Evolutionary conservation across 2,797 vertebrate species (phyloP), one percentile per base, ranked within the genome.

Genomic region (Simalia tracyae): DNA sequence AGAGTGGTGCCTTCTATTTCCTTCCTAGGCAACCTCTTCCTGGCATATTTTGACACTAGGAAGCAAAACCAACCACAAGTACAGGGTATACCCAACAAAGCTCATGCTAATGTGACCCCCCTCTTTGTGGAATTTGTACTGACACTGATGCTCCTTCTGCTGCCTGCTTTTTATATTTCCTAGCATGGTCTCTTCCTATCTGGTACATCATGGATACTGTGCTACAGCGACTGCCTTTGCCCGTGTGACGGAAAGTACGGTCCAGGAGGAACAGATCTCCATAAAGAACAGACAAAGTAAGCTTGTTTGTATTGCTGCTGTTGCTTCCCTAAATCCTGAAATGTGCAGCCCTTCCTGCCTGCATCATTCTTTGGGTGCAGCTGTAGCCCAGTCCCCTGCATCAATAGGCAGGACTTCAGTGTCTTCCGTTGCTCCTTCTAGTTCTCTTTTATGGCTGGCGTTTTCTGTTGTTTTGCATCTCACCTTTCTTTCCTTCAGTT

Each of bases 221-320:
- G 98, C 99, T 93, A 99, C 99, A 19, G 99, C 99, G 56, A 99
- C 98, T 86, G 98, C 99, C 95, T 99, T 99, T 93, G 98, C 99
- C 96, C 98, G 98, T 97, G 98, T 99, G 96, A 99, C 99, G 93
- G 99, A 99, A 96, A 99, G 98, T 94, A 98, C 98, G 94, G 99
- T 99, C 97, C 99, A 99, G 96, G 99, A 99, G 97, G 99, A 99
- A 96, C 99, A 99, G 97, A 97, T 98, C 91, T 99, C 99, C 95
- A 99, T 99, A 98, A 99, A 99, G 97, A 99, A 99, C 95, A 98
- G 99, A 97, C 99, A 99, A 98, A 99, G 99, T 98, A 96, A 98
- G 97, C 94, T 36, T 91, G 12, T n/a, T 50, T 0, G 36, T 26
- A 93, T 22, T 26, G 7, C 68, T 15, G 86, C 68, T 28, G 9